Base-by-base conservation (phyloP, 2,113 vertebrate species). In the Daubentonia madagascariensis region DNA sequence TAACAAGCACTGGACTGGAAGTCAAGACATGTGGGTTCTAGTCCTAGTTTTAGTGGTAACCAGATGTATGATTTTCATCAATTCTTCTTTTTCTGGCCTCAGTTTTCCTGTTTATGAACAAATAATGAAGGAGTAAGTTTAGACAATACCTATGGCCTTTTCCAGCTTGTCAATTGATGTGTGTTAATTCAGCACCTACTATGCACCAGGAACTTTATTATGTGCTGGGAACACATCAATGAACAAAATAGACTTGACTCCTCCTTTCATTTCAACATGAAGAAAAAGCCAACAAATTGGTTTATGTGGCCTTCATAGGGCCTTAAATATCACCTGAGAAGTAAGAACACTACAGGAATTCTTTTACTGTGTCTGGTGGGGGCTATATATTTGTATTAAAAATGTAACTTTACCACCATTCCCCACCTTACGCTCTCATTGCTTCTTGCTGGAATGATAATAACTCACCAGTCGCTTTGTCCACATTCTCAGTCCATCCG, bases 231-330 rank as follows among this genome's bases (percentile, higher is more conserved):
- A 90, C 52, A 85, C 14, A 37, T 54, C 67, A 52, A 28, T 57
- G 87, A 89, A 96, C 65, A 97, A 91, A 91, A 91, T 17, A 85
- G 35, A 50, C 45, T 63, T 28, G 22, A 40, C 80, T 73, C 28
- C 10, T 97, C 6, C 45, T n/a, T 95, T 94, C 67, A 84, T 89
- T 91, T 92, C 12, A 92, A 63, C 76, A 40, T 85, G 40, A 93
- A 80, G 32, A 70, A 88, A 67, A 10, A 70, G 67, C 28, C 73
- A 97, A 35, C 5, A 43, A n/a, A 61, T 59, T 89, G n/a, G 30
- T 65, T 63, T 72, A 28, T 52, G 13, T 50, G 54, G 20, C 0
- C 11, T 68, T 87, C 4, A 14, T 3, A n/a, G 25, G 9, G 4
- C 4, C 75, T 93, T 79, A 78, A 28, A 84, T 18, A 79, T 76